Conservation (phyloP, 2,888 invertebrate species). For the Tromatobia lineatoria region DNA sequence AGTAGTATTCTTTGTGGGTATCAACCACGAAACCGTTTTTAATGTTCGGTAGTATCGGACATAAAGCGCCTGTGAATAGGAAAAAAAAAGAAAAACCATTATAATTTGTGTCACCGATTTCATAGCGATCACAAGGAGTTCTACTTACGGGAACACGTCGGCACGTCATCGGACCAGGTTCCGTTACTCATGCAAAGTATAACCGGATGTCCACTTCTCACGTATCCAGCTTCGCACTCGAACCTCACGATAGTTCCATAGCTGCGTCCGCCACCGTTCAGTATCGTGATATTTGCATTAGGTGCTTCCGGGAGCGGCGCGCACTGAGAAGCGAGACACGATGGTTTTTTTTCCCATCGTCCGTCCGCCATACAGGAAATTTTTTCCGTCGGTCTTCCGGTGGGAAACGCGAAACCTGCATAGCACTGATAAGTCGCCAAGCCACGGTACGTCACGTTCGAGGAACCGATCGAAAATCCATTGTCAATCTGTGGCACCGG, state of each 20-base stretch:
- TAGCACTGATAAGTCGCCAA: constrained; percentile 98
- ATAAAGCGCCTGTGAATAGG: constrained; percentile 89
- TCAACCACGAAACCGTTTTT: constrained; percentile 96
- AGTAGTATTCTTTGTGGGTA: constrained; percentile 91
- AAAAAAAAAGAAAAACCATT: neutral
- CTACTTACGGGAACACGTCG: constrained; percentile 91
- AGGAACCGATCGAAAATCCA: constrained; percentile 97
- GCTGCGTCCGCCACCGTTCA: constrained; percentile 96
- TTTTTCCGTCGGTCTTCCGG: constrained; percentile 94
- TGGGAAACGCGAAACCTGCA: constrained; percentile 97
- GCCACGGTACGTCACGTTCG: constrained; percentile 97
- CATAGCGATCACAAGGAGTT: neutral
- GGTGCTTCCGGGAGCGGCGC: constrained; percentile 94
- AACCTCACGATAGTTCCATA: constrained; percentile 97
- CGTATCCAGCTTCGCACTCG: constrained; percentile 96
- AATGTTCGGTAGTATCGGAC: constrained; percentile 92
- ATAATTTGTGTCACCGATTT: neutral
- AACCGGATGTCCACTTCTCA: constrained; percentile 95
- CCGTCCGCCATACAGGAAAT: constrained; percentile 96
- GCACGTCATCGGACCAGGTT: constrained; percentile 97
- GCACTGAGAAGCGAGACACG: constrained; percentile 97
- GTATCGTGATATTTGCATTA: constrained; percentile 94
- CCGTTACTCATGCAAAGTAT: constrained; percentile 98
- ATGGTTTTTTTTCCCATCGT: constrained; percentile 96
- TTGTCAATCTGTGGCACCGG: constrained; percentile 99